These are phyloP conservation scores for Hemiscyllium ocellatum DNA, from an alignment of 2,113 vertebrate genomes.

Conservation along the genomic window DNA sequence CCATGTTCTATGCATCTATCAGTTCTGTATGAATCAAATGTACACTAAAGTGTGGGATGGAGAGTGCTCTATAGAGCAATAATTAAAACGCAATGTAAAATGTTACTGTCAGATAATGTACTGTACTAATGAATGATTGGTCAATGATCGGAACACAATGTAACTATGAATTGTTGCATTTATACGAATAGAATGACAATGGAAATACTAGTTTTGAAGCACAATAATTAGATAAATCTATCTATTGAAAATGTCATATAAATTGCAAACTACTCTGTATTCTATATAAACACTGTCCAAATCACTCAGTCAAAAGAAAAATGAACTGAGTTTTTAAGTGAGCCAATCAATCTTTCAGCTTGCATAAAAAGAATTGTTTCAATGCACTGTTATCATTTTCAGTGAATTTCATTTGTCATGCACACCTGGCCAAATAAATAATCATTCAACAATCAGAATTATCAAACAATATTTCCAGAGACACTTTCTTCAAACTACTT, in stretches of 20 bases:
- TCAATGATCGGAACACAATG: neutral
- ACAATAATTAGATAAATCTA: neutral
- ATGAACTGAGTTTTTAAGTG: neutral
- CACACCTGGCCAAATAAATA: neutral
- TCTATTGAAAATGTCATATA: neutral
- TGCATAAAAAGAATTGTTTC: neutral
- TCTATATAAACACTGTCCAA: neutral
- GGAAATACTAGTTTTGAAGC: neutral
- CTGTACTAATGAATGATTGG: neutral
- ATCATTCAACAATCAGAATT: neutral
- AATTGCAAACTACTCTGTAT: neutral
- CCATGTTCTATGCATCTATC: neutral
- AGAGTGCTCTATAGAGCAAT: neutral
- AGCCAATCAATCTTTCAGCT: neutral
- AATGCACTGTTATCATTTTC: neutral
- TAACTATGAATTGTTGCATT: neutral
- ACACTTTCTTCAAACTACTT: constrained; percentile 22
- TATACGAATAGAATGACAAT: neutral
- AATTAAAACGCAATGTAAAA: neutral
- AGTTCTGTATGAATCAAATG: neutral
- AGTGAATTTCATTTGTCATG: neutral
- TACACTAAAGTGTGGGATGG: neutral
- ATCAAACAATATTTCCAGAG: neutral
- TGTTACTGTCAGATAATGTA: neutral
- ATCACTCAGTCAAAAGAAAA: neutral